phyloP scores from a whole-genome alignment of 2,888 invertebrate genomes.

The Branchipolynoe longqiensis region DNA sequence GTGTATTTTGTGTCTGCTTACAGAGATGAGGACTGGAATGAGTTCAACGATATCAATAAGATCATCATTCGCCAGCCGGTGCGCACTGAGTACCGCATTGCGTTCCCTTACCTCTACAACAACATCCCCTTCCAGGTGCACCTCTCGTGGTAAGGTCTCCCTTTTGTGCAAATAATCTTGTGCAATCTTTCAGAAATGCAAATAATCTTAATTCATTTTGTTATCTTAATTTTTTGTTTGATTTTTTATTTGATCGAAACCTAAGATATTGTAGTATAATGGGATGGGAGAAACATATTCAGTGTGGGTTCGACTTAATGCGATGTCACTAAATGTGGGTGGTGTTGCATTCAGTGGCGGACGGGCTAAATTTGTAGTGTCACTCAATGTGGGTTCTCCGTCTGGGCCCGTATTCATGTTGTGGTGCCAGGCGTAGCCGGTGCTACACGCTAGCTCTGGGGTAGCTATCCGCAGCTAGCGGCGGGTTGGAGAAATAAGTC shows the following conservation, averaged over 20 bases:
- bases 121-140: constrained; percentile 99
- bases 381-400: no score
- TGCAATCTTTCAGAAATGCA: no score
- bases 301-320: background rate
- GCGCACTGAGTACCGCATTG: constrained; percentile 98
- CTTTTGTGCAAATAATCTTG: background rate
- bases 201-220: background rate
- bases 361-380: no score
- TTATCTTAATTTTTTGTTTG: background rate
- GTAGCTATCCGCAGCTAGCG: no score
- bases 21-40: constrained; percentile 99
- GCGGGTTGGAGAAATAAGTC: no score
- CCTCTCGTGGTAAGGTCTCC: constrained; percentile 92
- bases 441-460: no score
- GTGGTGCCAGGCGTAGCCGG: no score
- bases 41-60: constrained; percentile 99
- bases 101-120: constrained; percentile 99
- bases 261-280: background rate
- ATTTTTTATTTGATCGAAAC: background rate
- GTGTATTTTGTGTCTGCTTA: no score
- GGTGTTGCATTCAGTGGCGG: no score
- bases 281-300: background rate
- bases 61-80: constrained; percentile 99
- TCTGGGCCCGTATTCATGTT: no score
- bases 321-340: no score